Conservation (phyloP, 2,797 vertebrate genomes). For the Sebastes cheni region DNA sequence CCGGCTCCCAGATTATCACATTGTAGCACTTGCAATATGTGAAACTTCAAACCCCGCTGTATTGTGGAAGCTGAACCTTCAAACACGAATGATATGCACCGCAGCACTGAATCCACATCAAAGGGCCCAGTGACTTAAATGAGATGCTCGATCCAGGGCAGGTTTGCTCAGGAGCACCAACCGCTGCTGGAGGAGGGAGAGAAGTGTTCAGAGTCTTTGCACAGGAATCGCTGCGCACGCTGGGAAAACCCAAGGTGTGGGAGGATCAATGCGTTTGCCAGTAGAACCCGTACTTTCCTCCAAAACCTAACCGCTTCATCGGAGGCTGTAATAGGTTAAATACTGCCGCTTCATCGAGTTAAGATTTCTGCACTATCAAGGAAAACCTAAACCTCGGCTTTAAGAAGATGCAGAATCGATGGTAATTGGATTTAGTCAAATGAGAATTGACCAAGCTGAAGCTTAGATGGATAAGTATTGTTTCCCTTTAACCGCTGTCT, state of each 20-base stretch:
- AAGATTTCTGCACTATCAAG: slow-evolving; percentile 70
- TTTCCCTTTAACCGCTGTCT: slow-evolving; percentile 53
- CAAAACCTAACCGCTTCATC: slow-evolving; percentile 59
- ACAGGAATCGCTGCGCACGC: slow-evolving; percentile 62
- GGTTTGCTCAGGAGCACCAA: slow-evolving; percentile 73
- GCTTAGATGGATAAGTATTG: slow-evolving; percentile 72
- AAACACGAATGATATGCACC: slow-evolving; percentile 79
- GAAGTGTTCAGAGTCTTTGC: slow-evolving; percentile 73
- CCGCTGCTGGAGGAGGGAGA: slow-evolving; percentile 68
- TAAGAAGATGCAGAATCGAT: slow-evolving; percentile 68
- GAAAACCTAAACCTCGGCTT: slow-evolving; percentile 70
- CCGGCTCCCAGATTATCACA: slow-evolving; percentile 77
- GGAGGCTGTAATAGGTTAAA: slow-evolving; percentile 78
- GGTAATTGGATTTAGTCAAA: slow-evolving; percentile 79
- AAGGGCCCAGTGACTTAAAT: slow-evolving; percentile 75
- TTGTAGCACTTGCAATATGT: slow-evolving; percentile 80
- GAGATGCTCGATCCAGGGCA: slow-evolving; percentile 78
- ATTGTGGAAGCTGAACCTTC: slow-evolving; percentile 79
- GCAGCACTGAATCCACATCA: slow-evolving; percentile 80
- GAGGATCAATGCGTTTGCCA: slow-evolving; percentile 72
- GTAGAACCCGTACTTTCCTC: slow-evolving; percentile 66
- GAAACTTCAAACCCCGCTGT: slow-evolving; percentile 76
- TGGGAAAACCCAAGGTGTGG: slow-evolving; percentile 73
- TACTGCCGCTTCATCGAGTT: slow-evolving; percentile 66
- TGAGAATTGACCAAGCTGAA: slow-evolving; percentile 73